These are phyloP conservation scores for Oscheius sp. DNA, from an alignment of 2,888 invertebrate species.

Conservation along the genomic window DNA sequence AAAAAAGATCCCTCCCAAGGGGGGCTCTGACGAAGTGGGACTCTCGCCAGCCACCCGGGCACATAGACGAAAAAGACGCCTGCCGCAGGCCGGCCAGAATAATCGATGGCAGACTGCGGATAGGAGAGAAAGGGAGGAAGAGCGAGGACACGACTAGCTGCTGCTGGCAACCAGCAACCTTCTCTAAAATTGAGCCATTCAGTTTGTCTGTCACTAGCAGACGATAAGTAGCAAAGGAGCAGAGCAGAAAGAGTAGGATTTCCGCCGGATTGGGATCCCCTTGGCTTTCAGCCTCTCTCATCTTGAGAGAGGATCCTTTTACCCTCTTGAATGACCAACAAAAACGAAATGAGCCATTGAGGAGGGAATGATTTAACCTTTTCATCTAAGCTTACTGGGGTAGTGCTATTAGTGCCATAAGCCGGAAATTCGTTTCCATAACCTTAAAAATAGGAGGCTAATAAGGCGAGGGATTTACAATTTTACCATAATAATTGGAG, in stretches of 20 bases:
- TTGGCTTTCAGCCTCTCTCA: background rate
- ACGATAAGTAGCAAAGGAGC: conserved; percentile 15
- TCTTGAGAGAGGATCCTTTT: no score
- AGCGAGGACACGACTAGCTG: conserved; percentile 37
- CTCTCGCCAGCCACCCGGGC: conserved; percentile 32
- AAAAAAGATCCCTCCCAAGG: conserved; percentile 21
- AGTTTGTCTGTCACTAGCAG: conserved; percentile 18
- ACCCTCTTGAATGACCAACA: no score
- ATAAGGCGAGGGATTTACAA: no score
- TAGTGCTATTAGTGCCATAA: no score
- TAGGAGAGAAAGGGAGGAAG: conserved; percentile 38
- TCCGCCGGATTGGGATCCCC: background rate
- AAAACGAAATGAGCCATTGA: no score
- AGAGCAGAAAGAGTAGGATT: conserved; percentile 9
- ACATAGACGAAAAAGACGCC: conserved; percentile 35
- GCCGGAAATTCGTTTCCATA: no score
- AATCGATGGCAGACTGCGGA: conserved; percentile 37
- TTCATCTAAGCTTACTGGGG: no score
- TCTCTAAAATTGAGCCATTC: conserved; percentile 24
- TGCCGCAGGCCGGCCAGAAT: conserved; percentile 35
- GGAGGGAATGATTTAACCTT: no score
- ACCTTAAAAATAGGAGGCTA: no score
- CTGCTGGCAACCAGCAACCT: conserved; percentile 27
- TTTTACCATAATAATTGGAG: no score
- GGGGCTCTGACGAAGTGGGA: conserved; percentile 27